Base-by-base conservation (phyloP, 2,797 vertebrate genomes). In the Sebastiscus tertius region DNA sequence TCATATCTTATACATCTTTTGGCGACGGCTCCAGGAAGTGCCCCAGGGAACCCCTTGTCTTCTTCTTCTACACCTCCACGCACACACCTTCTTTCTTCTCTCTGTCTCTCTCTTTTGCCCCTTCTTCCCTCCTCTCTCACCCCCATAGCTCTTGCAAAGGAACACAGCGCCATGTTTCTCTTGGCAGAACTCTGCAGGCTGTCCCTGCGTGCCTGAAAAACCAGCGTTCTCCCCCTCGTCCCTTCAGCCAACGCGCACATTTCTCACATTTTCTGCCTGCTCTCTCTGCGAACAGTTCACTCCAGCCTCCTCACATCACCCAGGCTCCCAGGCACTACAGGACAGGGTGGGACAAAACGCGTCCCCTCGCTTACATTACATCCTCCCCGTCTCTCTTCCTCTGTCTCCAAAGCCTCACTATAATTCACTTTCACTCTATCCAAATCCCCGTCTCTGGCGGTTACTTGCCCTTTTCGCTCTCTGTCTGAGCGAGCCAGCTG, bases 251-350 rank as follows among this genome's bases (percentile, higher is more conserved):
- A 94, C 69, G 83, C 26, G 88, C 90, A 93, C 94, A 95, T 96
- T 96, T 96, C 95, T 96, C 93, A 95, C 92, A 96, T 96, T 95
- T 95, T 95, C 95, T 94, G 92, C 91, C 84, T 90, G 90, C 90
- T 91, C 91, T 93, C 86, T 93, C 86, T 91, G 90, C 81, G 87
- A 93, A 89, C 89, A 84, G 82, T 87, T 90, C 83, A 85, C 84
- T 88, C 79, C 79, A 86, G 89, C 83, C 87, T 90, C 88, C 83
- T 87, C 84, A 87, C 87, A 89, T 87, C 88, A 87, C 79, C 79
- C 79, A 91, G 80, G 80, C 86, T 89, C 85, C 81, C 81, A 89
- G 81, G 89, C 89, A 89, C 74, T 85, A 76, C 75, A 90, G 86
- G 88, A 89, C 92, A 90, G 91, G 92, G 90, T 86, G 90, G 89